A percentile compares a stretch with the other conserved stretches of the same genome.
Conservation (phyloP, 1,140 invertebrate species). For the Drosophila jambulina region DNA sequence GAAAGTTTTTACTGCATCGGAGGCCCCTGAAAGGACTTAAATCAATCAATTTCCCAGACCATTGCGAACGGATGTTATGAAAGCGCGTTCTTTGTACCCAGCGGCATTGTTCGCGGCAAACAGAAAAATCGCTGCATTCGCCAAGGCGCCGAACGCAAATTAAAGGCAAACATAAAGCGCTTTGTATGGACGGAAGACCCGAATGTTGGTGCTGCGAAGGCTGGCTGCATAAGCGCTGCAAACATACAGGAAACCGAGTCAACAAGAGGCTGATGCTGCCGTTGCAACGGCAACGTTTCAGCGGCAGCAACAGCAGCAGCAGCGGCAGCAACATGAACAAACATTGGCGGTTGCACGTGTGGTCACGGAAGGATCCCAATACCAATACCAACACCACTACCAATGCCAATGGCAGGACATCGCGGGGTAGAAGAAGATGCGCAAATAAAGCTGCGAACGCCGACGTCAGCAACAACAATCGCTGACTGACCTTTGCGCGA, state of each 20-base stretch:
- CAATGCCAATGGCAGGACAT: conserved; percentile 37
- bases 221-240: conserved; percentile 71
- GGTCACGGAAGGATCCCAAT: conserved; percentile 45
- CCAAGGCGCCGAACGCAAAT: conserved; percentile 75
- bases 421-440: conserved; percentile 41
- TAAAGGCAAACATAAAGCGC: conserved; percentile 70
- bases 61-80: conserved; percentile 25
- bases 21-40: neutral
- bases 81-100: conserved; percentile 9
- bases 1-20: neutral
- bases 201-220: conserved; percentile 25
- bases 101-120: conserved; percentile 49
- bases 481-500: conserved; percentile 73
- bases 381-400: conserved; percentile 30
- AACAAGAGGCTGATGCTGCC: conserved; percentile 54
- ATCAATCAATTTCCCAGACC: conserved; percentile 34
- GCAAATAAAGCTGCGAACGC: conserved; percentile 70
- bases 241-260: conserved; percentile 61
- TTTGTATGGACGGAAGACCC: conserved; percentile 29
- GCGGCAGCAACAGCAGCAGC: conserved; percentile 14
- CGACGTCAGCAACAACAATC: conserved; percentile 63
- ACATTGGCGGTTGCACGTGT: conserved; percentile 49
- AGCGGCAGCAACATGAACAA: conserved; percentile 47
- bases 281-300: conserved; percentile 17
- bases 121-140: conserved; percentile 60